Percentiles rank a stretch among this genome's conserved stretches.
These are phyloP conservation scores for Labeo calbasu DNA, from an alignment of 2,797 vertebrate genomes.

Conservation along the genomic window DNA sequence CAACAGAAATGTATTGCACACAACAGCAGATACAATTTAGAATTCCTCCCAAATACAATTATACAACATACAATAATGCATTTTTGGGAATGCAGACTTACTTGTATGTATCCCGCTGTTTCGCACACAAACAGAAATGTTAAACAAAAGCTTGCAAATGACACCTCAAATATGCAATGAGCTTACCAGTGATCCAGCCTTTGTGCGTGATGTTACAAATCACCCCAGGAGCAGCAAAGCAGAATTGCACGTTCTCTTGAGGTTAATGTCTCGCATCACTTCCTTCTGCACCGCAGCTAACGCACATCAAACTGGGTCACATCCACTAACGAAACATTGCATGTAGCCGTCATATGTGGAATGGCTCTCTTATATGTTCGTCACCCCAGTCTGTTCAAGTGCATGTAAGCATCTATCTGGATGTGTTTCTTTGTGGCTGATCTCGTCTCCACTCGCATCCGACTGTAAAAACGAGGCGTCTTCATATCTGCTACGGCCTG, in stretches of 20 bases:
- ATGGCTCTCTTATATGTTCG: conserved; percentile 2
- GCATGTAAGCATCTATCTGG: neutral
- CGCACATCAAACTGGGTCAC: conserved; percentile 16
- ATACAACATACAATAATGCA: conserved; percentile 53
- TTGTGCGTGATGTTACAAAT: neutral
- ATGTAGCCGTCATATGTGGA: neutral
- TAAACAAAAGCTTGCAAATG: neutral
- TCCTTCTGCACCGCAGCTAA: conserved; percentile 33
- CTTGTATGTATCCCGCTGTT: neutral
- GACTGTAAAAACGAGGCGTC: neutral
- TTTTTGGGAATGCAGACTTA: neutral
- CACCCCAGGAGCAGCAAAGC: neutral
- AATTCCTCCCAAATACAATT: conserved; percentile 37
- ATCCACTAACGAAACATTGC: conserved; percentile 13
- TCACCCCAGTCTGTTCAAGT: neutral
- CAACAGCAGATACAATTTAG: neutral
- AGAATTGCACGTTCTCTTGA: conserved; percentile 41
- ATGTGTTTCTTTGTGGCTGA: neutral
- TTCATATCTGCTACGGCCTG: neutral
- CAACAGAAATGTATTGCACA: neutral
- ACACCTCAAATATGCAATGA: neutral
- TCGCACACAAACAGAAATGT: neutral
- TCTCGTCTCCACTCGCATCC: neutral
- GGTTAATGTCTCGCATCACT: conserved; percentile 41
- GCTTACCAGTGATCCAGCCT: neutral